Evolutionary conservation across 2,888 invertebrate species (phyloP), one percentile per base, ranked within the genome.

Genomic region (Harmothoe impar): DNA sequence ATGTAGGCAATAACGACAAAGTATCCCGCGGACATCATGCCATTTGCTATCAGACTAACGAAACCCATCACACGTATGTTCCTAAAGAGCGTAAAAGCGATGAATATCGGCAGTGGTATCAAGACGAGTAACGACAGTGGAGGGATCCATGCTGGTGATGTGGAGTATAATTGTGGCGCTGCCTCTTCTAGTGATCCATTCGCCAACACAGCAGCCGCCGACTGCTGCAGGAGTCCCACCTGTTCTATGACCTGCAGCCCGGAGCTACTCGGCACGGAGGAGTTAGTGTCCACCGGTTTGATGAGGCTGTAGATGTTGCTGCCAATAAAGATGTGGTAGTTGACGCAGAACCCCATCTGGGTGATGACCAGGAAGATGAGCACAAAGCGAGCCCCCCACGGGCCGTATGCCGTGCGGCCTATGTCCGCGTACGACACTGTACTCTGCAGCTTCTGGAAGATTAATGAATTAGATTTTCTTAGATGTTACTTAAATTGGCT

Each of bases 261-360:
- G 1, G 78, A 78, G 20, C 20, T 78, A 35, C 3, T 35, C 5
- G 20, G 78, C 10, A 35, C 29, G 1, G 84, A 35, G 3, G 84
- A 84, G 86, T 86, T 86, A 17, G 15, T 1, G 10, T 7, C 29
- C 20, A 10, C 31, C 1, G 52, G 5, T 17, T n/a, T 25, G 17
- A 89, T 68, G 23, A 89, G 20, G 33, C 35, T 89, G 43, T 68
- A 89, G 0, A 89, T 33, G 31, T 68, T 56, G 23, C 17, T 31
- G 10, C 95, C 95, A 29, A 95, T 93, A 85, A 95, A 95, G 33
- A 95, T 95, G 91, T 93, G 94, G 91, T 95, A 95, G 15, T 91
- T 93, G 0, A 95, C 93, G 92, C 95, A 95, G 89, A 95, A 95
- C 7, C 95, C 94, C 92, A 94, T 94, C 93, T 95, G 95, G 3